A percentile compares a stretch with the other conserved stretches of the same genome.
Conservation (phyloP, 53 echinoderm and acorn worm species). For the Glandiceps talaboti region DNA sequence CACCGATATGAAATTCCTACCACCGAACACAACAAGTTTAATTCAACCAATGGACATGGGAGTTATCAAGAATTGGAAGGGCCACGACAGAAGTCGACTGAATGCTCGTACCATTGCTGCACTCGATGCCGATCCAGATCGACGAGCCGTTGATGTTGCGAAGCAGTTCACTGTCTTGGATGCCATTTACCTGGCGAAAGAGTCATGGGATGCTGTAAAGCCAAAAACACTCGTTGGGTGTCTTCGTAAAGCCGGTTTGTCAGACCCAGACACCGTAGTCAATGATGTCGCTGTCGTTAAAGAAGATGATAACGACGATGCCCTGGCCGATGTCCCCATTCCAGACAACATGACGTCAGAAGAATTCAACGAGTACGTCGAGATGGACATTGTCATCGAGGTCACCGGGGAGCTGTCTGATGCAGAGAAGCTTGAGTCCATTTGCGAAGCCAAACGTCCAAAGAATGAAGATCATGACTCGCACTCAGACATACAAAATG, state of each 20-base stretch:
- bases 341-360: constrained; percentile 11
- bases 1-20: not conserved
- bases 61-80: constrained; percentile 8
- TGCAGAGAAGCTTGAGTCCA: not conserved
- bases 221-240: not conserved
- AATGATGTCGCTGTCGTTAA: too few relatives aligned
- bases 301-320: too few relatives aligned
- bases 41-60: too few relatives aligned
- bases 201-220: constrained; percentile 1
- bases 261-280: not conserved
- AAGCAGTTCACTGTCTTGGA: constrained; percentile 1
- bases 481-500: not conserved
- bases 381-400: not conserved
- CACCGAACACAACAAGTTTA: too few relatives aligned
- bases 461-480: not conserved
- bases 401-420: constrained; percentile 5
- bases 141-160: constrained; percentile 8
- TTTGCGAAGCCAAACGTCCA: not conserved
- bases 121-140: constrained; percentile 1
- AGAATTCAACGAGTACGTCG: constrained; percentile 9
- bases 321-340: constrained; percentile 3
- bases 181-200: constrained; percentile 4
- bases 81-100: not conserved
- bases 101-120: not conserved
- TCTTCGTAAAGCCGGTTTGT: constrained; percentile 2